Evolutionary conservation across 2,888 invertebrate species (phyloP).

Genomic region (Notodonta ziczac): DNA sequence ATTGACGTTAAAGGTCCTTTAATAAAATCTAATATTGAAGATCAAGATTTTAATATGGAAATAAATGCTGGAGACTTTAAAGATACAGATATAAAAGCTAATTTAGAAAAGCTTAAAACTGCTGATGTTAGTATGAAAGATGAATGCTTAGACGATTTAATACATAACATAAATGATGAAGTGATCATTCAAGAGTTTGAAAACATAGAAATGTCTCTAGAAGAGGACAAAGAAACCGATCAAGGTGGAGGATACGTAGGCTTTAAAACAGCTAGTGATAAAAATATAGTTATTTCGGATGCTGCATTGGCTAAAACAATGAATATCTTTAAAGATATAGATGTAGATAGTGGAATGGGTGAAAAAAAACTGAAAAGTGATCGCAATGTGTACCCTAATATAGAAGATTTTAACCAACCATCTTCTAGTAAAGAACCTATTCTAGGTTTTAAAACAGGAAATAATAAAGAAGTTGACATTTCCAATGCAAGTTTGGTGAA

Average conservation of each 20-base stretch:
- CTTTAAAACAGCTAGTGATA: slow-evolving; percentile 54
- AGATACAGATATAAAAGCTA: slow-evolving; percentile 46
- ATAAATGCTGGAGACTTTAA: slow-evolving; percentile 7
- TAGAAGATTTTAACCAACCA: slow-evolving; percentile 5
- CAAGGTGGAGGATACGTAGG: slow-evolving; percentile 13
- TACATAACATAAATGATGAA: slow-evolving; percentile 44
- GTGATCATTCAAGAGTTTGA: slow-evolving; percentile 51
- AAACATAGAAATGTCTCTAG: slow-evolving; percentile 50
- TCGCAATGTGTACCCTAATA: background rate
- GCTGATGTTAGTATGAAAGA: slow-evolving; percentile 1
- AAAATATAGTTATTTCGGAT: slow-evolving; percentile 47
- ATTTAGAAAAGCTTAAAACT: slow-evolving; percentile 12
- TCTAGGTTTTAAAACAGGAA: slow-evolving; percentile 18
- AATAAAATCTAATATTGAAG: slow-evolving; percentile 46
- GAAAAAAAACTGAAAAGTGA: slow-evolving; percentile 1
- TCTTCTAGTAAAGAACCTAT: slow-evolving; percentile 12
- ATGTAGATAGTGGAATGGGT: slow-evolving; percentile 23
- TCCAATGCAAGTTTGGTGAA: slow-evolving; percentile 15
- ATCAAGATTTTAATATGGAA: slow-evolving; percentile 3
- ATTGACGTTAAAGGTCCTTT: slow-evolving; percentile 8
- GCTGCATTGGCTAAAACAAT: slow-evolving; percentile 42
- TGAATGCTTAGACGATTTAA: slow-evolving; percentile 20
- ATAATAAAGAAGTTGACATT: slow-evolving; percentile 15
- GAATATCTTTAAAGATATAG: slow-evolving; percentile 47
- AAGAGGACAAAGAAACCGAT: slow-evolving; percentile 24